These are phyloP conservation scores for Protobothrops mucrosquamatus DNA, from an alignment of 2,113 vertebrate genomes.

Conservation along the genomic window DNA sequence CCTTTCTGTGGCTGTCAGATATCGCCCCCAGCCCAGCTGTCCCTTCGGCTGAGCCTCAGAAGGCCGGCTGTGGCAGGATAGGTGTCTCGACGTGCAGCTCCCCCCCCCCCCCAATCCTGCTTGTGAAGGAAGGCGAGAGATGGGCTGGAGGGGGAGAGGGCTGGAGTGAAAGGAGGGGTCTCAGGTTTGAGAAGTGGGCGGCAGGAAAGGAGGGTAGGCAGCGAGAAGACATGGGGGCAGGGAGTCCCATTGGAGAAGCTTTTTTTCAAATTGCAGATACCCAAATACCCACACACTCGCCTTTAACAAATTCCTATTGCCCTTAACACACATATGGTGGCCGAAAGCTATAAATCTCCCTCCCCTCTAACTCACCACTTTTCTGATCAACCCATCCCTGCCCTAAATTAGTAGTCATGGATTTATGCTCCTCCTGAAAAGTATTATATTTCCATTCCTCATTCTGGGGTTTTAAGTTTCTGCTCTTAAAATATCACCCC, in stretches of 20 bases:
- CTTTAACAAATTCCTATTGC: background rate
- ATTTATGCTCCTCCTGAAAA: background rate
- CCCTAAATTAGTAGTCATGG: background rate
- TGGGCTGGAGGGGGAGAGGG: background rate
- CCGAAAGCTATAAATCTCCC: background rate
- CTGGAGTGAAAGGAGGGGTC: background rate
- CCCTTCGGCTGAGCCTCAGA: background rate
- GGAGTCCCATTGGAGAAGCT: background rate
- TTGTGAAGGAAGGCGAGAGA: background rate
- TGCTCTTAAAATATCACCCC: background rate
- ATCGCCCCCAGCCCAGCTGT: background rate
- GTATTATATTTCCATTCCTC: background rate
- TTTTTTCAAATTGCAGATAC: conserved; percentile 30
- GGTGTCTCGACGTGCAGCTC: background rate
- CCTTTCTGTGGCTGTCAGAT: background rate
- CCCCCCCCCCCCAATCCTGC: background rate
- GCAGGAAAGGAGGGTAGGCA: too few relatives aligned
- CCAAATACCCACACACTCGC: background rate
- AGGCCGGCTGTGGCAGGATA: background rate
- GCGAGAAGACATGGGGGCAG: background rate
- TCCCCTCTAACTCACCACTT: background rate
- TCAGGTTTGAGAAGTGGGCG: too few relatives aligned
- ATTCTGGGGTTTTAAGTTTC: background rate
- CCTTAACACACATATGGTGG: background rate
- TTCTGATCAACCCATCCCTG: background rate